These are phyloP conservation scores for Cheilosia vernalis DNA, from an alignment of 2,888 invertebrate genomes.

Conservation along the genomic window DNA sequence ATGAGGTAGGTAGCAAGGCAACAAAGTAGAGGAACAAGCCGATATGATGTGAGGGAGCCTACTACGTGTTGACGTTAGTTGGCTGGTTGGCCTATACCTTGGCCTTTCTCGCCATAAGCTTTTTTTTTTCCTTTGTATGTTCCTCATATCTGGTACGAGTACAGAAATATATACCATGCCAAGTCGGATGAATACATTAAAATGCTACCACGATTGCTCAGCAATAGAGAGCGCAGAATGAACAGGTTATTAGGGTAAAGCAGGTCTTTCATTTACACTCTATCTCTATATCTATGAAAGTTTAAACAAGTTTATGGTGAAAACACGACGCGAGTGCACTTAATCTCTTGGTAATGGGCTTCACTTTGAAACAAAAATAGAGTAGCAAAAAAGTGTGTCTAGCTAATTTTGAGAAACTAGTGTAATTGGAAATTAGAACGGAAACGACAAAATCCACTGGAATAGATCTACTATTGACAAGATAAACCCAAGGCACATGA, in stretches of 20 bases:
- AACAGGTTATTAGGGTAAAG: constrained; percentile 72
- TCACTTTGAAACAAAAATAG: constrained; percentile 28
- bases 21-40: constrained; percentile 10
- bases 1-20: constrained; percentile 21
- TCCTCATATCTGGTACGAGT: constrained; percentile 29
- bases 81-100: constrained; percentile 71
- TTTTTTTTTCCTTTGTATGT: neutral
- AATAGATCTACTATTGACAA: too few species aligned
- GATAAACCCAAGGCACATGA: too few species aligned
- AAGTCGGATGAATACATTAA: constrained; percentile 69
- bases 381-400: neutral
- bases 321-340: constrained; percentile 35
- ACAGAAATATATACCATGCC: constrained; percentile 30
- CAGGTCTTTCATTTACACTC: constrained; percentile 55
- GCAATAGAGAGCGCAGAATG: constrained; percentile 33
- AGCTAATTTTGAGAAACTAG: constrained; percentile 21
- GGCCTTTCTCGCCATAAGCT: constrained; percentile 67
- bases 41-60: constrained; percentile 48
- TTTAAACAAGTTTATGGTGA: constrained; percentile 60
- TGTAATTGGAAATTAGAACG: constrained; percentile 47
- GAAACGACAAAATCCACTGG: neutral
- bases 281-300: constrained; percentile 51
- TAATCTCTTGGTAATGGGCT: constrained; percentile 52
- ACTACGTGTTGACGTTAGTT: constrained; percentile 39
- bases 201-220: constrained; percentile 51